Evolutionary conservation across 92 coral and sea anemone species (phyloP), one percentile per base, ranked within the genome.

Genomic region (Zoanthus sansibaricus): DNA sequence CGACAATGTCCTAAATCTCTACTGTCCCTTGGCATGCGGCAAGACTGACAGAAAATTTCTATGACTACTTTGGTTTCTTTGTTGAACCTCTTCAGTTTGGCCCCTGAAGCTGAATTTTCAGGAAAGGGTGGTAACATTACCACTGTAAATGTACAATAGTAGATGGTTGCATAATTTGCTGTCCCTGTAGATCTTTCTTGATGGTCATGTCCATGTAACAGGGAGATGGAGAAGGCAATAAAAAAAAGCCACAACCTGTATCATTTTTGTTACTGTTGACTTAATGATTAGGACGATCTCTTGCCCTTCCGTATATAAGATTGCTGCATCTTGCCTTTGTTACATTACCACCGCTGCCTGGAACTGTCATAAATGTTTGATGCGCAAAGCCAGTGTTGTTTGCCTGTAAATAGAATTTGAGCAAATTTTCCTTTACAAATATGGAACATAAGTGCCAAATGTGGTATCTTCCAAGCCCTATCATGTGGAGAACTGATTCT

Each of bases 201-300:
- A 17, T 30, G 84, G 48, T 46, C 56, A 44, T 59, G 52, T 47
- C 79, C 69, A 68, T 54, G 77, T 9, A 70, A 52, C 85, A 89
- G 79, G 83, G 79, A 55, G 16, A 77, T 83, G 1, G 83, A 77
- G 71, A 59, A 54, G 12, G 88, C 89, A 54, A 89, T 72, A 15
- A 88, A 82, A 89, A 83, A 89, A 3, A 82, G 15, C 88, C 91
- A 83, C 91, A 83, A 58, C 83, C 79, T n/a, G 79, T 70, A 44
- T 47, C 15, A 64, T 25, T 82, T 56, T 16, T 9, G 59, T 54
- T 88, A 88, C 72, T 82, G 91, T 59, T n/a, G 67, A 59, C 20
- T 71, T 49, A 1, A 83, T 17, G 31, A 72, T 68, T 5, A 88
- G 58, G 8, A 1, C 51, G 47, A 82, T n/a, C 32, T 62, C 58